phyloP scores from a whole-genome alignment of 2,888 invertebrate genomes.

The Abscondita cerata region DNA sequence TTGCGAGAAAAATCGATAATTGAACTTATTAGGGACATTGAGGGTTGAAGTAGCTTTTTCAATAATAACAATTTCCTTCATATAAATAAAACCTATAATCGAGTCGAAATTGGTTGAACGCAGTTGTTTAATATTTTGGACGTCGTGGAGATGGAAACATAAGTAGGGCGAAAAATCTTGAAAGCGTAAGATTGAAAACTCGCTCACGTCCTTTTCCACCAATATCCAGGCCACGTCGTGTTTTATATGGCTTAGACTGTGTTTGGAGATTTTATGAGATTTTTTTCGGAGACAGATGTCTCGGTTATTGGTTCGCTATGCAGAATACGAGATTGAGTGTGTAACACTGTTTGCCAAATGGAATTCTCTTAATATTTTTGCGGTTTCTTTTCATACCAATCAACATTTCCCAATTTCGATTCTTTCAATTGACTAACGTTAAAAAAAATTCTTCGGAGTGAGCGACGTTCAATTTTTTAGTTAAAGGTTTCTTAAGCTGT shows the following conservation, averaged over 20 bases:
- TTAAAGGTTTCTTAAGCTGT: constrained; percentile 39
- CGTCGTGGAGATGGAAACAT: constrained; percentile 55
- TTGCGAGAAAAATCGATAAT: not conserved
- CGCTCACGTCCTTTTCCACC: constrained; percentile 54
- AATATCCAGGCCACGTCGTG: constrained; percentile 50
- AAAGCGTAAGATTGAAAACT: constrained; percentile 52
- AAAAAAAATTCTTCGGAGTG: no score
- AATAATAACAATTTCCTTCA: not conserved
- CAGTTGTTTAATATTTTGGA: constrained; percentile 55
- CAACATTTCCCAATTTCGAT: not conserved
- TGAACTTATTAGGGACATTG: no score
- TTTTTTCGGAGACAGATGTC: constrained; percentile 53
- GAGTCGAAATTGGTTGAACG: constrained; percentile 13
- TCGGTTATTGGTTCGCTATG: constrained; percentile 53
- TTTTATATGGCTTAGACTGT: constrained; percentile 51
- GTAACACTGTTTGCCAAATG: constrained; percentile 31
- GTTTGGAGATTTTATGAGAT: constrained; percentile 54
- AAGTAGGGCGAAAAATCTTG: constrained; percentile 44
- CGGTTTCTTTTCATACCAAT: constrained; percentile 5
- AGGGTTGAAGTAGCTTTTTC: no score
- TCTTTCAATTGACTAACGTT: no score
- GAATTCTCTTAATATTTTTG: constrained; percentile 6
- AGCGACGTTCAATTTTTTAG: not conserved
- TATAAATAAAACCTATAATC: constrained; percentile 4
- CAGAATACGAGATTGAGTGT: constrained; percentile 52